Percentiles rank a stretch among this genome's conserved stretches.
Conservation (phyloP, 2,113 vertebrate genomes). For the Lophura nycthemera region DNA sequence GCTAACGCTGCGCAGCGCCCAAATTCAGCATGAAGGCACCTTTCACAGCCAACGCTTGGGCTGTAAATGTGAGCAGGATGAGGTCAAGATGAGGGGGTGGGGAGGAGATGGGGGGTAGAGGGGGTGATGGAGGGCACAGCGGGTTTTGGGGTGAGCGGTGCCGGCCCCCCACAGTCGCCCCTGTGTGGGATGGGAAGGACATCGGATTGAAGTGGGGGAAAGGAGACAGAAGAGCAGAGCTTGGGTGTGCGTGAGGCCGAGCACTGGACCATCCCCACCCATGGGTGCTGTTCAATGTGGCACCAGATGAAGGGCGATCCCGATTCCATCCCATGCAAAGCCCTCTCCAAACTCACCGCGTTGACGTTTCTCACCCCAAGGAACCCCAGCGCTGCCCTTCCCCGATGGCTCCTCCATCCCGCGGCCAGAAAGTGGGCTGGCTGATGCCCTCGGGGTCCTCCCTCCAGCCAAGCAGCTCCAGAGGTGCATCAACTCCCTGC, state of each 20-base stretch:
- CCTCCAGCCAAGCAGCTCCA: no score
- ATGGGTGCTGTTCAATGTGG: no score
- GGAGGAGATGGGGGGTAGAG: background rate
- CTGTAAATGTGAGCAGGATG: conserved; percentile 22
- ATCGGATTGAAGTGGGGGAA: background rate
- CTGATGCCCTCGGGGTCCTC: background rate
- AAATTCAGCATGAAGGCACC: conserved; percentile 69
- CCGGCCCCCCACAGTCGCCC: background rate
- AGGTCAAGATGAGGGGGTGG: conserved; percentile 5
- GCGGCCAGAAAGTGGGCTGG: fast-evolving
- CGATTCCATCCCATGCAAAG: background rate
- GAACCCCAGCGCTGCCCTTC: background rate
- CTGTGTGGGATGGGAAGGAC: background rate
- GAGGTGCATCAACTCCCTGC: no score
- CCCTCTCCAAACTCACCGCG: fast-evolving
- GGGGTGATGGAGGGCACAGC: background rate
- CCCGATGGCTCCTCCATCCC: fast-evolving
- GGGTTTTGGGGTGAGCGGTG: background rate
- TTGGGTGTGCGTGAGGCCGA: background rate
- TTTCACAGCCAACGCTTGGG: conserved; percentile 8
- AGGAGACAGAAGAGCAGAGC: background rate
- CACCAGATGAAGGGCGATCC: no score
- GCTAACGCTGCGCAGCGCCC: conserved; percentile 27
- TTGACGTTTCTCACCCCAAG: no score
- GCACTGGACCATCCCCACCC: background rate